These are phyloP conservation scores for Pocillopora meandrina DNA, from an alignment of 92 coral and sea anemone genomes.

Conservation along the genomic window DNA sequence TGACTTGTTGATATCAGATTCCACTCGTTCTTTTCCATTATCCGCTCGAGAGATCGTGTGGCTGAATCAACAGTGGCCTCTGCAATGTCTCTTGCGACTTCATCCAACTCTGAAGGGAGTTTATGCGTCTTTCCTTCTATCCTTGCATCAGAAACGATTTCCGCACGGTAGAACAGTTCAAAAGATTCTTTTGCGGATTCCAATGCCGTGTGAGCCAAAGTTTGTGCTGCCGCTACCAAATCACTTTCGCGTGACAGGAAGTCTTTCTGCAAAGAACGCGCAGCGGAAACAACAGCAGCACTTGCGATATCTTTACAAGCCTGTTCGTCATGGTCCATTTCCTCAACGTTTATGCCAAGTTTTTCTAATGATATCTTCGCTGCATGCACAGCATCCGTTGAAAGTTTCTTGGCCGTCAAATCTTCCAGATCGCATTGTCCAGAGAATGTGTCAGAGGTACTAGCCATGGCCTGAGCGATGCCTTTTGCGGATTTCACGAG, in stretches of 20 bases:
- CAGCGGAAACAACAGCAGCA: constrained; percentile 30
- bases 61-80: constrained; percentile 42
- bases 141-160: constrained; percentile 40
- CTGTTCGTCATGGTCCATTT: background rate
- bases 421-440: background rate
- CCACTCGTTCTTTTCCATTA: constrained; percentile 29
- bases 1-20: constrained; percentile 35
- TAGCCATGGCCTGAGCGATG: background rate
- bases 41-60: constrained; percentile 38
- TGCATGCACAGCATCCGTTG: constrained; percentile 30
- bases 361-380: constrained; percentile 18
- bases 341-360: constrained; percentile 8
- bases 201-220: constrained; percentile 43
- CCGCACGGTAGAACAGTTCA: constrained; percentile 17
- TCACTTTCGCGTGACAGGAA: constrained; percentile 4
- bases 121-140: background rate
- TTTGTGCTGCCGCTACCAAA: constrained; percentile 38
- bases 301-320: constrained; percentile 17
- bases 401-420: constrained; percentile 11
- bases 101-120: constrained; percentile 4
- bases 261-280: constrained; percentile 3
- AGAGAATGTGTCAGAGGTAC: background rate
- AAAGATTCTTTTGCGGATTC: constrained; percentile 56
- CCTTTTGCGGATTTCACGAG: constrained; percentile 14
- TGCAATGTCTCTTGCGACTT: constrained; percentile 41